phyloP scores from a whole-genome alignment of 2,888 invertebrate genomes.

The Euplexia lucipara region DNA sequence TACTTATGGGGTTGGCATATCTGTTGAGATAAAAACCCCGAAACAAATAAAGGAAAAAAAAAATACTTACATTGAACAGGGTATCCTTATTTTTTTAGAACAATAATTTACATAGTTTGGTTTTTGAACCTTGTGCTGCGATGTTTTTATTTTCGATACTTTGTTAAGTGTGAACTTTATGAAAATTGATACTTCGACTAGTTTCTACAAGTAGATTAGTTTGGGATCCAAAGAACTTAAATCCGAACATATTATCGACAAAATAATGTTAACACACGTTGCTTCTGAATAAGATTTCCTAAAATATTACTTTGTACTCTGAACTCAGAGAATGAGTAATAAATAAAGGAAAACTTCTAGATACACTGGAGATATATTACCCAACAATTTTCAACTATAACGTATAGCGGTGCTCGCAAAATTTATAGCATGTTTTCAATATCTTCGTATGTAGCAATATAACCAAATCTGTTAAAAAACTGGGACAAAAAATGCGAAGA shows the following conservation, averaged over 20 bases:
- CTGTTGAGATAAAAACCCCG: too few species aligned
- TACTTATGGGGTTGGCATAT: too few species aligned
- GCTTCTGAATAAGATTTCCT: conserved; percentile 20
- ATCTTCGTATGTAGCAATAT: conserved; percentile 40
- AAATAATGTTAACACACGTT: conserved; percentile 7
- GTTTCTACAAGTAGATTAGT: too few species aligned
- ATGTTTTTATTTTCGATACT: too few species aligned
- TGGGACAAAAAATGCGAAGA: conserved; percentile 62
- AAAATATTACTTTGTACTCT: conserved; percentile 41
- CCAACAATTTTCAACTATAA: conserved; percentile 52
- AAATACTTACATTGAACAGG: too few species aligned
- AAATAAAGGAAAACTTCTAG: conserved; percentile 56
- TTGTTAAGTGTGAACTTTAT: too few species aligned
- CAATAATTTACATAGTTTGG: too few species aligned
- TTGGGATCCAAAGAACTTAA: background rate
- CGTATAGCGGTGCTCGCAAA: conserved; percentile 36
- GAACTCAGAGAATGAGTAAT: conserved; percentile 46
- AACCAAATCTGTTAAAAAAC: conserved; percentile 56
- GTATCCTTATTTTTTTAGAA: too few species aligned
- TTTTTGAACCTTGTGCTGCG: too few species aligned
- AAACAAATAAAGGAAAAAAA: too few species aligned
- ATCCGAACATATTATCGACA: conserved; percentile 15
- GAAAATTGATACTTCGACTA: too few species aligned
- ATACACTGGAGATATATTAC: conserved; percentile 50
- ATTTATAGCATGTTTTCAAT: conserved; percentile 59